These are phyloP conservation scores for Nesometra sesokonis DNA, from an alignment of 35 echinoderm and acorn worm genomes.

Conservation along the genomic window DNA sequence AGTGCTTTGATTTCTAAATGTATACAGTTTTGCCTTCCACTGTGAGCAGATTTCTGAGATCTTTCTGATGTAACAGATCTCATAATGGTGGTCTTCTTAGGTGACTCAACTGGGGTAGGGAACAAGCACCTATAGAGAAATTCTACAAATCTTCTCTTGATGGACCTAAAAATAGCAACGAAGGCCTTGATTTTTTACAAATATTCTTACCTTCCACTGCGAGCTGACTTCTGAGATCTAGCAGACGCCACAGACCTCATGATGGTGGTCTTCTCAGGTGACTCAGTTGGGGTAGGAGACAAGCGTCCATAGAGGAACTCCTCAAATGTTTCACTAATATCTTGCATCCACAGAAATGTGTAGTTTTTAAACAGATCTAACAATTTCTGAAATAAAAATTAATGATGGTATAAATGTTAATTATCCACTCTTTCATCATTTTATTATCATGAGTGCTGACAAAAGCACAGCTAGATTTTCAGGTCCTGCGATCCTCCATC, in stretches of 20 bases:
- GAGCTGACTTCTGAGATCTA: conserved; percentile 72
- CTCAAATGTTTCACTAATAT: conserved; percentile 95
- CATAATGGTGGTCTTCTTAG: conserved; percentile 67
- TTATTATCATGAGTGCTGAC: no score
- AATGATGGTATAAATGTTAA: no score
- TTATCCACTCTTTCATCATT: no score
- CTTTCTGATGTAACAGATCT: conserved; percentile 80
- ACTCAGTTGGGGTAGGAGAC: conserved; percentile 65
- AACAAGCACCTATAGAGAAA: conserved; percentile 80
- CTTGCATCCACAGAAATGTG: conserved; percentile 92
- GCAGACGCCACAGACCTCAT: conserved; percentile 84
- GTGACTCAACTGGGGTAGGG: conserved; percentile 63
- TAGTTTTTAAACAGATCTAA: conserved; percentile 81
- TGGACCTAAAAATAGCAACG: no score
- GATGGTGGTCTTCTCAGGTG: conserved; percentile 49
- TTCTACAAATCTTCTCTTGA: conserved; percentile 90
- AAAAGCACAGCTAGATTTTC: no score
- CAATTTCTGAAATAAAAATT: conserved; percentile 49
- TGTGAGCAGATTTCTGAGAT: conserved; percentile 71
- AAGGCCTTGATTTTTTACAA: no score
- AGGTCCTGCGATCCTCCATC: no score
- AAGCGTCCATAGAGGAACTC: conserved; percentile 92
- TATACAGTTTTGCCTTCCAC: conserved; percentile 85
- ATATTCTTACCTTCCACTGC: conserved; percentile 83
- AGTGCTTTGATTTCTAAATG: no score